Base-by-base conservation (phyloP, 35 echinoderm and acorn worm species). In the Heliocidaris tuberculata region DNA sequence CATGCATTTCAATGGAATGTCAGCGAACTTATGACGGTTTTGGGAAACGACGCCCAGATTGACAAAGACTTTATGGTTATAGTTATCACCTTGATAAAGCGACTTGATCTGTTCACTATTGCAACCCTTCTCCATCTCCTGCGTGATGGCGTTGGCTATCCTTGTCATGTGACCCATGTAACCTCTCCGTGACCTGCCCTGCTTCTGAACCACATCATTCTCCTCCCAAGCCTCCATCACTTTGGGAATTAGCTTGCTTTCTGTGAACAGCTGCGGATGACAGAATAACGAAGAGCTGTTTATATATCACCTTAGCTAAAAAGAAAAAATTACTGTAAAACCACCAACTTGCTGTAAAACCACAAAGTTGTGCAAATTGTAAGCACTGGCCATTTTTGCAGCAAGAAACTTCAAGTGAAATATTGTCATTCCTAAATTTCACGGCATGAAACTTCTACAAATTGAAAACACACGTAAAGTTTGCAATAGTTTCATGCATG, bases 41-140 rank as follows among this genome's bases (percentile, higher is more conserved):
- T 12, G 52, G 10, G 52, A 56, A 56, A 56, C 7, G 7, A 9
- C 0, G 35, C 52, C 52, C 10, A 13, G 52, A 56, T 56, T 56
- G 15, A 12, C 52, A 56, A 52, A 13, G 52, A 56, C 15, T 56
- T 56, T 10, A 56, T 56, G 52, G 3, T 3, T 56, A 15, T 78
- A n/a, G n/a, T n/a, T n/a, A n/a, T 96, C 86, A 99, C 98, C 98
- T 97, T 99, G 96, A 86, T 97, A 95, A 60, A 97, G 96, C 24
- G 95, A 96, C 89, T 99, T 97, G 88, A 97, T 99, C 87, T 97
- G 96, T 94, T 99, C 98, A 96, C 96, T 97, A 94, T 99, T 99
- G 90, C 95, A 96, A 21, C 98, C 96, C 94, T 99, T 99, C 65
- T 99, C 98, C 88, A 95, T 94, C 85, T 97, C 95, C 13, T 97